Percentiles rank a stretch among this genome's conserved stretches.
These are phyloP conservation scores for Psittacus erithacus DNA, from an alignment of 2,113 vertebrate species.

Conservation along the genomic window DNA sequence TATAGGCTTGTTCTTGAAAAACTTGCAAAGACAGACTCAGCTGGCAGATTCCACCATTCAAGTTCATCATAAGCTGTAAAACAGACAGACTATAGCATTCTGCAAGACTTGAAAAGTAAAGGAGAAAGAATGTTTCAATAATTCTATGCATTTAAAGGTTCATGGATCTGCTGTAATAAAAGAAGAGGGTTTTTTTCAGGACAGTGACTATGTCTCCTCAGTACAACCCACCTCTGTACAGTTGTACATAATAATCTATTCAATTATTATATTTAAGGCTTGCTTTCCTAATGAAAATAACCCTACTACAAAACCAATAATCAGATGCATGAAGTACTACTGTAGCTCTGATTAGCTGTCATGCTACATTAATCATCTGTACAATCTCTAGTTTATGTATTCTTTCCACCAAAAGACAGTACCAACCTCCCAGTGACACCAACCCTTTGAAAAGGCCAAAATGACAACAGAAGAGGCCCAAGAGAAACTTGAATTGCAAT, in stretches of 20 bases:
- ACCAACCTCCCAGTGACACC: not conserved
- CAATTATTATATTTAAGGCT: not conserved
- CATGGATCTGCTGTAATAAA: not conserved
- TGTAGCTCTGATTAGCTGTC: not conserved
- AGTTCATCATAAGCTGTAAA: not conserved
- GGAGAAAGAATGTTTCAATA: not conserved
- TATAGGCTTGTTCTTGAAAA: not conserved
- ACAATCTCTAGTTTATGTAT: not conserved
- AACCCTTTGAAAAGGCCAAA: not conserved
- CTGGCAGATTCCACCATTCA: not conserved
- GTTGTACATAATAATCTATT: not conserved
- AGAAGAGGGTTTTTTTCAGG: not conserved
- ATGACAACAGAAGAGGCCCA: not conserved
- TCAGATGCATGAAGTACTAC: not conserved
- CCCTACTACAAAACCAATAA: not conserved
- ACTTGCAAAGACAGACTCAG: not conserved
- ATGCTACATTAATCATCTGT: not conserved
- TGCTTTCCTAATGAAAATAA: conserved; percentile 17
- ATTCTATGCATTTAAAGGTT: not conserved
- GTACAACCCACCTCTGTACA: not conserved
- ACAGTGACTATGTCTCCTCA: not conserved
- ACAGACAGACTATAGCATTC: not conserved
- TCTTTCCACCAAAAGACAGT: not conserved
- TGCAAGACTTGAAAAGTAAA: not conserved
- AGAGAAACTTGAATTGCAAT: not conserved